phyloP scores from a whole-genome alignment of 37 sponge, comb jelly and placozoan species.

The Hexactinellida sp. region DNA sequence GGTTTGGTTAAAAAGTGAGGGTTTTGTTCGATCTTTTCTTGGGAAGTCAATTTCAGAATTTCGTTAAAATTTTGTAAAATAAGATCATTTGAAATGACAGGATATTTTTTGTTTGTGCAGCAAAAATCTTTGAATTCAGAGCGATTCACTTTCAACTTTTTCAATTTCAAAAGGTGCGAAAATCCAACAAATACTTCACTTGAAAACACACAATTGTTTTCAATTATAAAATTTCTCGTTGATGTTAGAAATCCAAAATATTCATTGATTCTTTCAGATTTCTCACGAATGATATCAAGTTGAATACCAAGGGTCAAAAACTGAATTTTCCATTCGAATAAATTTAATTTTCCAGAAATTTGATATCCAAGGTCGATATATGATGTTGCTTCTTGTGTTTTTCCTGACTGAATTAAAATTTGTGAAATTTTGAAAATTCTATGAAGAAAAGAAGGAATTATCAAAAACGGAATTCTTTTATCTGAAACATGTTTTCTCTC shows the following conservation, averaged over 20 bases:
- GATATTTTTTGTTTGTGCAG: neutral
- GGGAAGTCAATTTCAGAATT: neutral
- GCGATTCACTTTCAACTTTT: neutral
- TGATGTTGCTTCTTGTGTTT: neutral
- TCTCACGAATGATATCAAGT: neutral
- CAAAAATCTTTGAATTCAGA: neutral
- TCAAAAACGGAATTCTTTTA: neutral
- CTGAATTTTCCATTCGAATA: neutral
- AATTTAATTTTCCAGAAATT: neutral
- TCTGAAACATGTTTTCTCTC: neutral
- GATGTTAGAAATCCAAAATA: neutral
- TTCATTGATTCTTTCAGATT: neutral
- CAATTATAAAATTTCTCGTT: neutral
- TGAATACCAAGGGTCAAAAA: neutral
- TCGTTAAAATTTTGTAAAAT: constrained; percentile 3
- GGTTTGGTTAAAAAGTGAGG: neutral
- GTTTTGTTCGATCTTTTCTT: neutral
- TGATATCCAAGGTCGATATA: constrained; percentile 1
- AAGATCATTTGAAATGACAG: neutral
- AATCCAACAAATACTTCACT: neutral
- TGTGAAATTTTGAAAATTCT: neutral
- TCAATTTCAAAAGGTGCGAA: neutral
- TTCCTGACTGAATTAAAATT: constrained; percentile 6
- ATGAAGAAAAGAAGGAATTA: neutral
- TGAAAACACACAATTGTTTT: neutral